Percentiles rank a stretch among this genome's conserved stretches.
Evolutionary conservation across 2,113 vertebrate species (phyloP).

Genomic region (Amblyopsis rosae): DNA sequence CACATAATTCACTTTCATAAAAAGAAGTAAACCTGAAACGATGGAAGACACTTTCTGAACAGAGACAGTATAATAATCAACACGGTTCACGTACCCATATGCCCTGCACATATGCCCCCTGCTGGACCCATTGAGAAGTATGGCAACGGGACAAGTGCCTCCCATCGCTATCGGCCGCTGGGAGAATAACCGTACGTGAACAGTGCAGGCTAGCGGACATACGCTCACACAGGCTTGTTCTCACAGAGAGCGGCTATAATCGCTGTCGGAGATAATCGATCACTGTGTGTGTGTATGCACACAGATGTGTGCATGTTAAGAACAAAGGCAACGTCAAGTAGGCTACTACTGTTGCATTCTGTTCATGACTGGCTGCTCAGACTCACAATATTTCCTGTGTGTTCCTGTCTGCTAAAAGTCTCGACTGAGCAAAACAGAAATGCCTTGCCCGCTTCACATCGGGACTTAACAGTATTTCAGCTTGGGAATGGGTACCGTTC

Average conservation of each 20-base stretch:
- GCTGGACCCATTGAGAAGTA: slow-evolving; percentile 66
- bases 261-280: no score
- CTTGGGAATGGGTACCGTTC: slow-evolving; percentile 25
- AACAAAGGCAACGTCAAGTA: slow-evolving; percentile 15
- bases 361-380: not conserved
- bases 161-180: not conserved
- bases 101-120: slow-evolving; percentile 61
- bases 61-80: no score
- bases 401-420: slow-evolving; percentile 11
- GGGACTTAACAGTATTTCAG: not conserved
- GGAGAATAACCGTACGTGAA: slow-evolving; percentile 5
- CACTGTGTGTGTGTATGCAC: not conserved
- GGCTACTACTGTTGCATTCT: slow-evolving; percentile 3
- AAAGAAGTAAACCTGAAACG: slow-evolving; percentile 16
- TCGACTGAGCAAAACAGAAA: slow-evolving; percentile 26
- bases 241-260: slow-evolving; percentile 6
- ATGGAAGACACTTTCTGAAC: slow-evolving; percentile 13
- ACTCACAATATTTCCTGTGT: not conserved
- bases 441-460: slow-evolving; percentile 1
- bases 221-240: not conserved
- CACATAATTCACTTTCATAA: slow-evolving; percentile 10
- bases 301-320: not conserved
- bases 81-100: slow-evolving; percentile 60
- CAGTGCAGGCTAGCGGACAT: slow-evolving; percentile 28
- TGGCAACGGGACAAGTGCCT: slow-evolving; percentile 32